Evolutionary conservation across 2,113 vertebrate genomes (phyloP).

Genomic region (Capreolus pygargus): DNA sequence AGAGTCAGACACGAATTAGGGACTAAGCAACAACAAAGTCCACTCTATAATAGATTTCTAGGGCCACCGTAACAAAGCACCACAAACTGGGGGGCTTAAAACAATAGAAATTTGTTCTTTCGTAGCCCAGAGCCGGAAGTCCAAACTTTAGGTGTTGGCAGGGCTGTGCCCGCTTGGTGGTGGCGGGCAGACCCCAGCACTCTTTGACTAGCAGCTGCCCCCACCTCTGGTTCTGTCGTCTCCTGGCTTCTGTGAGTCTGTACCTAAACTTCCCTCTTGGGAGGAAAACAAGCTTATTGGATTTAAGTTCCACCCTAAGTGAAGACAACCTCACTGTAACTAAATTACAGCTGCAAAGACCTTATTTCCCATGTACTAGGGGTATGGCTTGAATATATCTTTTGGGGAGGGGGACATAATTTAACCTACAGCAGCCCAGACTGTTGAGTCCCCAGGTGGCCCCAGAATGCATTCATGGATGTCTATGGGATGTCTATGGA

Average conservation of each 20-base stretch:
- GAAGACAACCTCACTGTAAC: not conserved
- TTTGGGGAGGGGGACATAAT: not conserved
- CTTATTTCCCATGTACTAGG: not conserved
- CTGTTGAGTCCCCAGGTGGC: not conserved
- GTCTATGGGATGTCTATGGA: accelerated
- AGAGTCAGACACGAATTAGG: accelerated
- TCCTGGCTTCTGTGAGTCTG: accelerated
- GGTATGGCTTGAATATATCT: accelerated
- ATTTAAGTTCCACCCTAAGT: not conserved
- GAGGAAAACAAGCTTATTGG: accelerated
- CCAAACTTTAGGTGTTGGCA: not conserved
- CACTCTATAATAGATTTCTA: not conserved
- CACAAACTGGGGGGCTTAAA: accelerated
- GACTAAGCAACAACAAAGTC: not conserved
- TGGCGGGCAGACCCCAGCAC: accelerated
- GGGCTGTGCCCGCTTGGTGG: accelerated
- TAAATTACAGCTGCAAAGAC: not conserved
- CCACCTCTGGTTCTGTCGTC: accelerated
- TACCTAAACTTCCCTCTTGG: accelerated
- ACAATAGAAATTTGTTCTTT: accelerated
- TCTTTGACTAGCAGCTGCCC: not conserved
- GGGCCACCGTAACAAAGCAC: accelerated
- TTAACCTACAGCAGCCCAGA: not conserved
- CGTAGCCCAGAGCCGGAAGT: not conserved
- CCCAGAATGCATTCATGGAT: accelerated